phyloP scores from a whole-genome alignment of 2,888 invertebrate species.

The Melitaea athalia region DNA sequence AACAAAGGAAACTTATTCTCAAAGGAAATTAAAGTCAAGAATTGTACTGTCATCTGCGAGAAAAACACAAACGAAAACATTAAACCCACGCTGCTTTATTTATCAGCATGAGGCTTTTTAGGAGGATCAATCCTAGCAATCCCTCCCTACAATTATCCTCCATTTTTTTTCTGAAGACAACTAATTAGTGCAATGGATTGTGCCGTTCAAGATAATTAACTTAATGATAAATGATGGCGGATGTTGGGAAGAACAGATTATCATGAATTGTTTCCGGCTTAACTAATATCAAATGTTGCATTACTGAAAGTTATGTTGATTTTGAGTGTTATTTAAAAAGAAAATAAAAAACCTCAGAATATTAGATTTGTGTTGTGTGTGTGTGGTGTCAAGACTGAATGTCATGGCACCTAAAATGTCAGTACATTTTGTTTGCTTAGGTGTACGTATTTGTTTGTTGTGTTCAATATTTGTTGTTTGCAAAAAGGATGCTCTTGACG shows the following conservation, averaged over 20 bases:
- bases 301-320: neutral
- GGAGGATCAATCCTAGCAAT: conserved; percentile 71
- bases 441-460: too few relatives aligned
- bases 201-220: conserved; percentile 72
- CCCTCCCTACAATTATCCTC: conserved; percentile 73
- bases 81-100: conserved; percentile 51
- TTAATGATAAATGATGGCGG: conserved; percentile 69
- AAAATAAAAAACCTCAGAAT: too few relatives aligned
- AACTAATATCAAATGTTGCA: neutral
- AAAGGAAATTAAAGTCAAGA: conserved; percentile 42
- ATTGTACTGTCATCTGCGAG: conserved; percentile 33
- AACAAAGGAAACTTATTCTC: conserved; percentile 35
- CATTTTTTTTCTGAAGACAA: conserved; percentile 64
- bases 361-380: too few relatives aligned
- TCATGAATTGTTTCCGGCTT: conserved; percentile 27
- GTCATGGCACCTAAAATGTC: too few relatives aligned
- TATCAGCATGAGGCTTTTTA: conserved; percentile 65
- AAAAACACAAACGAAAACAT: conserved; percentile 36
- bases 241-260: conserved; percentile 33
- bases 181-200: conserved; percentile 76
- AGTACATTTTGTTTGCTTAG: too few relatives aligned
- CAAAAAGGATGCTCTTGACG: too few relatives aligned
- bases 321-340: too few relatives aligned
- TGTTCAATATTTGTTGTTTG: too few relatives aligned
- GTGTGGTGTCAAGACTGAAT: too few relatives aligned